Evolutionary conservation across 1,140 invertebrate genomes (phyloP).

Genomic region (Myzus persicae): DNA sequence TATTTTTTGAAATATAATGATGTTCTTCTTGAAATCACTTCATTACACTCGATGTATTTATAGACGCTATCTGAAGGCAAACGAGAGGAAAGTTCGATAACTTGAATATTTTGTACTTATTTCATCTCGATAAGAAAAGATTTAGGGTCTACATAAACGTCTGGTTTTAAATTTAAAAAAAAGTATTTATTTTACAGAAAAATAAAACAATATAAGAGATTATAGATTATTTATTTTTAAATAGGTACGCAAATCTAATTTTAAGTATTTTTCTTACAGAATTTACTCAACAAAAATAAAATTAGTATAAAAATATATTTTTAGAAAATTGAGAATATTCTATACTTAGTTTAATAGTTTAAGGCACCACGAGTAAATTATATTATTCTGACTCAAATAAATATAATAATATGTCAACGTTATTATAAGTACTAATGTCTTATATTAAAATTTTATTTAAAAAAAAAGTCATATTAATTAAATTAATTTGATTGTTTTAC

Average conservation of each 20-base stretch:
- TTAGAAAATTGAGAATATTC: neutral
- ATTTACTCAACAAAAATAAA: no score
- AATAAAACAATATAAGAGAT: constrained; percentile 4
- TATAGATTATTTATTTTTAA: neutral
- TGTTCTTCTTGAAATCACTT: neutral
- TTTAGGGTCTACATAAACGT: neutral
- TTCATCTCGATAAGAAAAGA: constrained; percentile 35
- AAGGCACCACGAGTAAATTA: neutral
- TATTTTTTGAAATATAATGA: neutral
- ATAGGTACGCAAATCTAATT: neutral
- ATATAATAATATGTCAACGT: neutral
- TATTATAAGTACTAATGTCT: neutral
- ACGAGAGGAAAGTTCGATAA: constrained; percentile 41
- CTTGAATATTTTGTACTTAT: constrained; percentile 14
- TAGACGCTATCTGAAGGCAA: neutral
- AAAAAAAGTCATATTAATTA: neutral
- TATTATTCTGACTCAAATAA: neutral
- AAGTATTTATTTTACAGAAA: constrained; percentile 17
- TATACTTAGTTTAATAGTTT: neutral
- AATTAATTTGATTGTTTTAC: neutral
- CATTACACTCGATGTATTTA: constrained; percentile 38
- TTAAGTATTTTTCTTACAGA: neutral
- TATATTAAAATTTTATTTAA: no score
- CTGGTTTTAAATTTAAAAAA: neutral
- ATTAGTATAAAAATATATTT: no score